Base-by-base conservation (phyloP, 2,797 vertebrate genomes). In the Acipenser ruthenus region DNA sequence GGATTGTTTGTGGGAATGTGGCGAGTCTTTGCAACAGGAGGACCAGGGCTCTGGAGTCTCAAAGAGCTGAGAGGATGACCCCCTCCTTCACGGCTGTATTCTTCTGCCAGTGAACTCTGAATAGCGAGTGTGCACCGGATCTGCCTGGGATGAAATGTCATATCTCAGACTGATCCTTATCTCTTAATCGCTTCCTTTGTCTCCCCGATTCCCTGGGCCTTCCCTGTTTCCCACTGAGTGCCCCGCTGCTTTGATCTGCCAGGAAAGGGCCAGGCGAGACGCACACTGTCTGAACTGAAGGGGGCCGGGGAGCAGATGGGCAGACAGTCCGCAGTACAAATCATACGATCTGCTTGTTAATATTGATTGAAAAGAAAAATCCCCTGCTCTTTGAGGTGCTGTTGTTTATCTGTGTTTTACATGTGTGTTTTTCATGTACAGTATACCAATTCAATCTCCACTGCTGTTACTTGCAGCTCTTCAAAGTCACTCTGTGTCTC, bases 111-210 rank as follows among this genome's bases (percentile, higher is more conserved):
- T 73, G 79, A 83, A 80, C 83, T 85, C 86, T 90, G 89, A 89
- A 92, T 89, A 90, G 90, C 93, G 91, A 89, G 89, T 91, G 89
- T 93, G 88, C 90, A 83, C 87, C 79, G 85, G 91, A 91, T 93
- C 90, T 89, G 88, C 87, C 91, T 82, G 87, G 93, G 93, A 93
- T 96, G 93, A 95, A 95, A 96, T 95, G 93, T 95, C 93, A 92
- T 93, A 95, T 95, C 90, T 90, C 85, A 85, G 90, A 86, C 89
- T 85, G 92, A 95, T 94, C 84, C 88, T 95, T 95, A 95, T 97
- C 95, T 94, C 89, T 91, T 93, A 93, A 96, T 93, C 89, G 86
- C 95, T 93, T 90, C 90, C 91, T 97, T 96, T 95, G 94, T 95
- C 85, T 93, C 93, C 91, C 77, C 83, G 89, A 91, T 88, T 93